Evolutionary conservation across 2,113 vertebrate species (phyloP).

Genomic region (Lasiurus borealis): DNA sequence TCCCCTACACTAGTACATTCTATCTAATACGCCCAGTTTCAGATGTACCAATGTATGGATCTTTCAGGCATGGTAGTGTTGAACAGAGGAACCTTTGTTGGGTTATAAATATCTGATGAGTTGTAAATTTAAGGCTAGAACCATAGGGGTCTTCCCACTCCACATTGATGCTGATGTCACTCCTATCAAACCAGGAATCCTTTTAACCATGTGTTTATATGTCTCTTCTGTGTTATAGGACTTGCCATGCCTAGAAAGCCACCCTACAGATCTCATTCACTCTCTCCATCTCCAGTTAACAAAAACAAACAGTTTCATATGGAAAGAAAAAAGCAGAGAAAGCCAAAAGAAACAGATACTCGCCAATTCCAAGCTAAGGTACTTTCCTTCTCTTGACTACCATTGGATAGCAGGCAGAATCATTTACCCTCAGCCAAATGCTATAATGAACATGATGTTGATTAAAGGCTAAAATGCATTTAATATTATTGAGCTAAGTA

Average conservation of each 20-base stretch:
- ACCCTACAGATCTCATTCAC: conserved; percentile 86
- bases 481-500: neutral
- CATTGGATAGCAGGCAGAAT: neutral
- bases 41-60: neutral
- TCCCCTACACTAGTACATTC: neutral
- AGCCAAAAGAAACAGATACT: conserved; percentile 81
- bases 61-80: neutral
- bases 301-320: conserved; percentile 71
- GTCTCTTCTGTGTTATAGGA: conserved; percentile 53
- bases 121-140: neutral
- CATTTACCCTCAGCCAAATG: neutral
- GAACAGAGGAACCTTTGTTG: neutral
- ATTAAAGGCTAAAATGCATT: neutral
- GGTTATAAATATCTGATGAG: neutral
- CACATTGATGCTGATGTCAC: neutral
- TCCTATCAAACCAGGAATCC: neutral
- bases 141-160: neutral
- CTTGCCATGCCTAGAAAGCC: conserved; percentile 44
- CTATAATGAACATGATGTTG: neutral
- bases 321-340: conserved; percentile 71
- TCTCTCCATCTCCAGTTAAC: conserved; percentile 86
- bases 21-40: neutral
- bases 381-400: neutral
- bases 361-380: conserved; percentile 84
- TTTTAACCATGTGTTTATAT: neutral